Conservation (phyloP, 1,140 invertebrate genomes). For the Dinoponera quadriceps region DNA sequence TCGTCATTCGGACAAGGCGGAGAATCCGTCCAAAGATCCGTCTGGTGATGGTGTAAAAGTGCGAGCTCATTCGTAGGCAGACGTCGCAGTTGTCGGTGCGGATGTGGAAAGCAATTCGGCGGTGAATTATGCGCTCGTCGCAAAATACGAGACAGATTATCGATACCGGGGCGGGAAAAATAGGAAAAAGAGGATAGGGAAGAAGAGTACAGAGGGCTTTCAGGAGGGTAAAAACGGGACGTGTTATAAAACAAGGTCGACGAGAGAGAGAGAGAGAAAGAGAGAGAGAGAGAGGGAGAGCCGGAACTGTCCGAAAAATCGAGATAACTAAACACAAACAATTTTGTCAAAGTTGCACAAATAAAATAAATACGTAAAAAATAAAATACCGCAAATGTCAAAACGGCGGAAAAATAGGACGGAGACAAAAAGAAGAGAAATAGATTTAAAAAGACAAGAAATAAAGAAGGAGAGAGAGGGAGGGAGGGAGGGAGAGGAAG, state of each 20-base stretch:
- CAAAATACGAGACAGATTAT: conserved; percentile 2
- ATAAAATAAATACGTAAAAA: too few relatives aligned
- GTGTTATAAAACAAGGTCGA: conserved; percentile 27
- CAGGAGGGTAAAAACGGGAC: neutral
- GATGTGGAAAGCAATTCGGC: neutral
- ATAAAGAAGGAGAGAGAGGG: conserved; percentile 23
- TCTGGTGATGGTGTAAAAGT: neutral
- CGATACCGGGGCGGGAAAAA: conserved; percentile 11
- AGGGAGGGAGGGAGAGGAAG: neutral
- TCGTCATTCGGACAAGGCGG: neutral
- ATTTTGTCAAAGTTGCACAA: too few relatives aligned
- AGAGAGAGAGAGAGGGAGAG: neutral
- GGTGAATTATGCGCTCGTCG: neutral
- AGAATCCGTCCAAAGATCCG: neutral
- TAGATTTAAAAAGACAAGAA: neutral
- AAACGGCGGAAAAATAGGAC: too few relatives aligned
- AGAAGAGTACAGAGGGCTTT: conserved; percentile 3
- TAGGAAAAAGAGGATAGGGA: conserved; percentile 4
- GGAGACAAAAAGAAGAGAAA: neutral
- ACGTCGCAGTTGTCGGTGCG: conserved; percentile 4
- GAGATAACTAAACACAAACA: too few relatives aligned
- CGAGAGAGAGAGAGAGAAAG: conserved; percentile 57
- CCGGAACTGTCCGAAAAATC: too few relatives aligned
- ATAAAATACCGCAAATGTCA: too few relatives aligned
- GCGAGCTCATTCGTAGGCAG: neutral